These are phyloP conservation scores for Andrena hattorfiana DNA, from an alignment of 2,888 invertebrate genomes.

Conservation along the genomic window DNA sequence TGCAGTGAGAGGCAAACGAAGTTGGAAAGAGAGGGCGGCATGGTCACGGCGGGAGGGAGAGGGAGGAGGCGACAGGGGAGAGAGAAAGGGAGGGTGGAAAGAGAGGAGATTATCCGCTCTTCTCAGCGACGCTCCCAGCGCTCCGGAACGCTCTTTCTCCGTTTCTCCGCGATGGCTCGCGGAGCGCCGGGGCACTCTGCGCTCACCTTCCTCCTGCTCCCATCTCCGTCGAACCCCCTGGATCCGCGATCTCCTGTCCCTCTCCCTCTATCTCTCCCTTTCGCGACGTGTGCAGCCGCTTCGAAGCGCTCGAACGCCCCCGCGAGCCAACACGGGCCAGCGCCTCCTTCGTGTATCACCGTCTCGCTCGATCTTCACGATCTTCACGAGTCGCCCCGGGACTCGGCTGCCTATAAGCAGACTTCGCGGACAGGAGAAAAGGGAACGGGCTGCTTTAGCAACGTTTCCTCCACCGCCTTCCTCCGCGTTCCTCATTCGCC, in stretches of 20 bases:
- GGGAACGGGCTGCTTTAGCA: conserved; percentile 45
- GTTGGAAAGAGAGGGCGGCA: conserved; percentile 43
- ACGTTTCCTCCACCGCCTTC: conserved; percentile 30
- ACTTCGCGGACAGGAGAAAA: conserved; percentile 70
- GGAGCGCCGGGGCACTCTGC: conserved; percentile 26
- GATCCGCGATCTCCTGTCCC: not conserved
- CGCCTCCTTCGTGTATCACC: conserved; percentile 71
- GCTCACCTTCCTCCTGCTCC: conserved; percentile 47
- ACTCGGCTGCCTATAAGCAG: conserved; percentile 74
- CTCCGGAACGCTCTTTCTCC: conserved; percentile 57
- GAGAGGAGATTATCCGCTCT: conserved; percentile 60
- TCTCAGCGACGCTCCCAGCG: conserved; percentile 70
- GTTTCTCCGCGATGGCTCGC: conserved; percentile 47
- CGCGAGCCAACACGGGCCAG: conserved; percentile 78
- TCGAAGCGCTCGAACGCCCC: conserved; percentile 82
- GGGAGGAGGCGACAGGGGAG: conserved; percentile 27
- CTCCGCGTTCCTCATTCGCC: not conserved
- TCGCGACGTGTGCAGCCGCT: conserved; percentile 69
- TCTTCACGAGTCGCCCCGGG: conserved; percentile 79
- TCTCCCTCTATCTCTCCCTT: conserved; percentile 38
- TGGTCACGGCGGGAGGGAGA: conserved; percentile 34
- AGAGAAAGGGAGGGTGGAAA: conserved; percentile 27
- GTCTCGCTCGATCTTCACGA: conserved; percentile 78
- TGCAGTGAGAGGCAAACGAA: conserved; percentile 77
- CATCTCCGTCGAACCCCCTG: conserved; percentile 16